Evolutionary conservation across 2,888 invertebrate genomes (phyloP).

Genomic region (Drosophila eohydei): DNA sequence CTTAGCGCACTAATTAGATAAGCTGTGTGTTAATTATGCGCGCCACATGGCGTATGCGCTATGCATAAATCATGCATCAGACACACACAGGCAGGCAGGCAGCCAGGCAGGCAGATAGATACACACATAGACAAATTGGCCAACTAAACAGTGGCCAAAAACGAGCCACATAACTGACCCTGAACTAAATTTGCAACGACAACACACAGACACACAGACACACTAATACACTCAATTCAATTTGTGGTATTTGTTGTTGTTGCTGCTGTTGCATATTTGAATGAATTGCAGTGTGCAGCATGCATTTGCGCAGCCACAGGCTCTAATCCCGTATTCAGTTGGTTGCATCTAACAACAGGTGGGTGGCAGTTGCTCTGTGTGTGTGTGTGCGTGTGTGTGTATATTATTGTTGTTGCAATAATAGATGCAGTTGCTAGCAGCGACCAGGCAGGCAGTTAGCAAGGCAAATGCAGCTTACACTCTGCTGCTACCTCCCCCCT

Average conservation of each 20-base stretch:
- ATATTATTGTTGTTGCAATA: conserved; percentile 25
- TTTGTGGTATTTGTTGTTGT: conserved; percentile 35
- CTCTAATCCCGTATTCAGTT: conserved; percentile 76
- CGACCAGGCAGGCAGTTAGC: conserved; percentile 25
- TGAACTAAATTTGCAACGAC: conserved; percentile 72
- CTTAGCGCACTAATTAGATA: conserved; percentile 1
- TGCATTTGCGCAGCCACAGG: conserved; percentile 40
- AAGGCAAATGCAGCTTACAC: conserved; percentile 28
- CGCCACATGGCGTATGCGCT: conserved; percentile 67
- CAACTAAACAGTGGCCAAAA: conserved; percentile 64
- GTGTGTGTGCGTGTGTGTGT: conserved; percentile 21
- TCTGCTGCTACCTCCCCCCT: neutral
- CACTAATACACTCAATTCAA: conserved; percentile 54
- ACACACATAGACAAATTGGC: conserved; percentile 48
- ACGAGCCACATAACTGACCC: conserved; percentile 68
- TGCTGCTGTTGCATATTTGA: conserved; percentile 60
- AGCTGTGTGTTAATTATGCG: conserved; percentile 23
- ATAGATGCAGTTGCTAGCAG: conserved; percentile 43
- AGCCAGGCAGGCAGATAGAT: neutral
- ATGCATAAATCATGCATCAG: conserved; percentile 67
- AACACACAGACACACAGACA: conserved; percentile 6
- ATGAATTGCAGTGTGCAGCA: conserved; percentile 54
- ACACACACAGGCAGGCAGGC: neutral
- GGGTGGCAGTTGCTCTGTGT: conserved; percentile 56
- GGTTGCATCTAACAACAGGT: conserved; percentile 68